Conservation (phyloP, 2,888 invertebrate genomes). For the Iselma pallidipennis region DNA sequence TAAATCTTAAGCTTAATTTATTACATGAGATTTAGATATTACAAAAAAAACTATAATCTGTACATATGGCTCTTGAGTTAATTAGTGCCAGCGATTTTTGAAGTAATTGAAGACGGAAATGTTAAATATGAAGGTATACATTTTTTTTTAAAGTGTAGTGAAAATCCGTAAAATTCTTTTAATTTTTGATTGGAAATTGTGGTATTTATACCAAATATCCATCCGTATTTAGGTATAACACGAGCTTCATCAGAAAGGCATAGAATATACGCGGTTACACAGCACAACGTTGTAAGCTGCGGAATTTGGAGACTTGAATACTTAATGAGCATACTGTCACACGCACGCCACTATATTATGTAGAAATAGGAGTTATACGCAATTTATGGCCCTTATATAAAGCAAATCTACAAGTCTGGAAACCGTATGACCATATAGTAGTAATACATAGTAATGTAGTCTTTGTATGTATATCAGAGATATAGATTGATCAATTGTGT, state of each 20-base stretch:
- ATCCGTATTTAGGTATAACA: constrained; percentile 22
- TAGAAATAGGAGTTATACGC: constrained; percentile 33
- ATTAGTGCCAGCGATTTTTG: too few species aligned
- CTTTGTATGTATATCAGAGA: constrained; percentile 5
- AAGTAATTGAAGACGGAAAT: too few species aligned
- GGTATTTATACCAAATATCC: too few species aligned
- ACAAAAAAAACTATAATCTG: background rate
- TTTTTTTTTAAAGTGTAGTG: too few species aligned
- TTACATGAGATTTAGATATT: background rate
- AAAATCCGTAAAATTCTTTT: too few species aligned
- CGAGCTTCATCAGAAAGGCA: constrained; percentile 23
- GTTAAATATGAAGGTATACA: too few species aligned
- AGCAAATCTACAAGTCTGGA: constrained; percentile 22
- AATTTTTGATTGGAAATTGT: too few species aligned
- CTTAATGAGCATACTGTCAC: constrained; percentile 37
- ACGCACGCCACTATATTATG: constrained; percentile 37
- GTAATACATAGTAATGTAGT: constrained; percentile 27
- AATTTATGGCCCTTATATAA: constrained; percentile 33
- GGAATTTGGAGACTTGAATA: constrained; percentile 37
- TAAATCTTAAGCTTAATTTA: background rate
- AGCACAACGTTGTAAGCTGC: constrained; percentile 25
- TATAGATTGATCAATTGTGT: constrained; percentile 1
- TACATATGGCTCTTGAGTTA: background rate
- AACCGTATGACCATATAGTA: constrained; percentile 12
- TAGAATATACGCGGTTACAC: constrained; percentile 29